Conservation (phyloP, 35 echinoderm and acorn worm species). For the Anneissia japonica region DNA sequence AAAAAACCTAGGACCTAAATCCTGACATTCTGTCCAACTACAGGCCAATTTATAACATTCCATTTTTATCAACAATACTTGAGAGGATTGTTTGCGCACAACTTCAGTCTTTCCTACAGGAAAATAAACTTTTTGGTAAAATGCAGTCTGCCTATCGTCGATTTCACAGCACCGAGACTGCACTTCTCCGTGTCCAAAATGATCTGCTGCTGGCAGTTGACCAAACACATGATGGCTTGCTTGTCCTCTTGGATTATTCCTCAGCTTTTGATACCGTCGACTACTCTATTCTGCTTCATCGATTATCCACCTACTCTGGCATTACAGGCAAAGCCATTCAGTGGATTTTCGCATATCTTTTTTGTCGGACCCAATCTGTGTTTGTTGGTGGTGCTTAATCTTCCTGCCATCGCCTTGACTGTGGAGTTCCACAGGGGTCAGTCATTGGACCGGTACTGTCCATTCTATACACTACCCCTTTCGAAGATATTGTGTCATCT, state of each 20-base stretch:
- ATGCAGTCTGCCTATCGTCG: not conserved
- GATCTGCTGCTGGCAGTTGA: not conserved
- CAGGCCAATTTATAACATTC: no score
- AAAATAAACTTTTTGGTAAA: not conserved
- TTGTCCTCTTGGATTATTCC: not conserved
- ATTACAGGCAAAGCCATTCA: not conserved
- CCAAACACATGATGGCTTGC: not conserved
- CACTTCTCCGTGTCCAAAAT: not conserved
- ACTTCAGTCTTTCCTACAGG: not conserved
- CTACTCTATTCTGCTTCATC: not conserved
- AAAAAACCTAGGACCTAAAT: constrained; percentile 23
- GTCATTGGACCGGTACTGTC: not conserved
- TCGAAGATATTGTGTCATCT: not conserved
- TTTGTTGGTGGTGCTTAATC: not conserved
- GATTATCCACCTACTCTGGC: not conserved
- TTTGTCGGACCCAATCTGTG: no score
- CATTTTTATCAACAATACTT: constrained; percentile 27
- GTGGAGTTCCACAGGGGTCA: not conserved
- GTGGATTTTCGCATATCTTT: no score
- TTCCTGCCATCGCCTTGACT: not conserved
- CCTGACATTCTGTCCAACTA: constrained; percentile 20
- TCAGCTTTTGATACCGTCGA: not conserved
- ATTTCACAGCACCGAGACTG: not conserved
- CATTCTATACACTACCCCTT: not conserved
- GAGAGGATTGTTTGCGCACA: not conserved